These are phyloP conservation scores for Phoenicopterus ruber DNA, from an alignment of 2,113 vertebrate genomes.

Conservation along the genomic window DNA sequence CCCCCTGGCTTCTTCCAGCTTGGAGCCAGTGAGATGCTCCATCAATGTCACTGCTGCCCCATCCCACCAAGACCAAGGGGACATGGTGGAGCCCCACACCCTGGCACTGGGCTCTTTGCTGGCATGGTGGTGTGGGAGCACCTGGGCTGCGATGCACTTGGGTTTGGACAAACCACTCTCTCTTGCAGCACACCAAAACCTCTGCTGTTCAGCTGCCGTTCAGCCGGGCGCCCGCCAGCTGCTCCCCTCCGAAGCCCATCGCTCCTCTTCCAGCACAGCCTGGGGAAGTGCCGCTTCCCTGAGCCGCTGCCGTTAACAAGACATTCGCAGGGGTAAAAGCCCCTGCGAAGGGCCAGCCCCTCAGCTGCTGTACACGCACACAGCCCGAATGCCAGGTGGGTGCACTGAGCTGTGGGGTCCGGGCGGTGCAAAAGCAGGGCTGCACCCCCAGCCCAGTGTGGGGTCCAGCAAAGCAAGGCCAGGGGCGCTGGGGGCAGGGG, in stretches of 20 bases:
- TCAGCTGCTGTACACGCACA: neutral
- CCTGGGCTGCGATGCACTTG: neutral
- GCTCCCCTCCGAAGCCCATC: neutral
- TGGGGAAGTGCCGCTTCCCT: fast-evolving
- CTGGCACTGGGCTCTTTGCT: neutral
- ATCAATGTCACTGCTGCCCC: neutral
- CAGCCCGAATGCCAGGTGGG: neutral
- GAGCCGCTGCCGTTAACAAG: neutral
- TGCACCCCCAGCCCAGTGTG: neutral
- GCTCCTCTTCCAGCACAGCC: fast-evolving
- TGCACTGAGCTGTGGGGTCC: neutral
- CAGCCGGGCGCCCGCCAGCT: fast-evolving
- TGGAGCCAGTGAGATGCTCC: fast-evolving
- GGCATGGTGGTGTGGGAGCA: neutral
- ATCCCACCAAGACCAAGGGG: neutral
- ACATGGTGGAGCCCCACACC: neutral
- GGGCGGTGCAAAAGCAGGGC: fast-evolving
- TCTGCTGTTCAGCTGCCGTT: neutral
- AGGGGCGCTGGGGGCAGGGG: neutral
- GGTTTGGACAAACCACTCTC: neutral
- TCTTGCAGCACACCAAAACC: neutral
- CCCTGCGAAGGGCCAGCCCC: neutral
- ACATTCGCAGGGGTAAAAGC: neutral
- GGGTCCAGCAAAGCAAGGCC: neutral
- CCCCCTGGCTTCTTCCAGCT: neutral